Percentiles rank a stretch among this genome's conserved stretches.
phyloP scores from a whole-genome alignment of 53 echinoderm and acorn worm species.

The Astropecten irregularis region DNA sequence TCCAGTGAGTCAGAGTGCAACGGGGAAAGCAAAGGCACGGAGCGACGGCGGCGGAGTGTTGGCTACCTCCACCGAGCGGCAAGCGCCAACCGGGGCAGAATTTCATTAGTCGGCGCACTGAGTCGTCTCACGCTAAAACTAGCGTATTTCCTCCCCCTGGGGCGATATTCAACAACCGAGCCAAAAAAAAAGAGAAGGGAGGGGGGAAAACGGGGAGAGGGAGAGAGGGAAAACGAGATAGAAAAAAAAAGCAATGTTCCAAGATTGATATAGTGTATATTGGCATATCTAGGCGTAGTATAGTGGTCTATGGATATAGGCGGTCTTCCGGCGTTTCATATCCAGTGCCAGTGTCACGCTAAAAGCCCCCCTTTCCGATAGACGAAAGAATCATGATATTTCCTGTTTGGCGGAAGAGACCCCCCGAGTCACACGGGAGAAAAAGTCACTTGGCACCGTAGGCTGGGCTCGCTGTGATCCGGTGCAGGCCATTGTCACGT shows the following conservation, averaged over 20 bases:
- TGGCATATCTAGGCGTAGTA: slow-evolving; percentile 56
- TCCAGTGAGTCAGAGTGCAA: slow-evolving; percentile 36
- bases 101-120: slow-evolving; percentile 50
- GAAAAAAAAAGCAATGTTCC: background rate
- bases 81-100: slow-evolving; percentile 51
- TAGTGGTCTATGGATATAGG: slow-evolving; percentile 53
- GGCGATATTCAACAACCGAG: slow-evolving; percentile 37
- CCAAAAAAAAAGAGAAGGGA: background rate
- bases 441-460: slow-evolving; percentile 23
- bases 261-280: slow-evolving; percentile 60
- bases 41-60: background rate
- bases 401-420: slow-evolving; percentile 48
- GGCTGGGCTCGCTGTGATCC: slow-evolving; percentile 7
- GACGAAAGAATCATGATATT: slow-evolving; percentile 53
- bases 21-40: background rate
- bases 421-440: slow-evolving; percentile 25
- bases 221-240: too few species aligned
- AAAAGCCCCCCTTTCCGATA: slow-evolving; percentile 52
- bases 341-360: slow-evolving; percentile 40
- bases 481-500: slow-evolving; percentile 22
- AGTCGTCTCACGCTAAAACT: slow-evolving; percentile 58
- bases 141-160: slow-evolving; percentile 55
- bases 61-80: background rate
- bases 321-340: slow-evolving; percentile 48
- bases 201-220: background rate